Base-by-base conservation (phyloP, 1,140 invertebrate species). In the Periplaneta americana region DNA sequence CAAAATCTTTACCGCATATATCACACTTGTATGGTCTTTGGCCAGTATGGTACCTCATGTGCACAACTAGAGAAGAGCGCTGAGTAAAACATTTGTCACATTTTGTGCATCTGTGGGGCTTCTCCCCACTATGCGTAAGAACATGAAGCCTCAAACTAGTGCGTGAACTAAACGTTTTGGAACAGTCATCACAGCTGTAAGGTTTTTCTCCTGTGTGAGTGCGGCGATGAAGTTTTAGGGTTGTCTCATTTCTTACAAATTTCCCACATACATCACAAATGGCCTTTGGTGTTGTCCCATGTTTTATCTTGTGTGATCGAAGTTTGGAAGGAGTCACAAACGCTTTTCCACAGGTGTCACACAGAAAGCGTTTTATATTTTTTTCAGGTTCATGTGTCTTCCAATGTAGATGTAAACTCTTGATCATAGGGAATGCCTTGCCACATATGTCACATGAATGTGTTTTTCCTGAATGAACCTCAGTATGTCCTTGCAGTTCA, bases 81-180 rank as follows among this genome's bases (percentile, higher is more conserved):
- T 84, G 83, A 17, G 82, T 74, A 80, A 84, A 84, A 32, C 35
- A 18, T 83, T 75, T 84, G 18, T 78, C 80, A 78, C 84, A 85
- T 78, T 86, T 86, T 6, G 83, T 84, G 79, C 85, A 85, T 15
- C 77, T 74, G 86, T 87, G 34, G 0, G 94, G 93, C 80, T 93
- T 92, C 83, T 95, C 93, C 0, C 94, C 94, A 0, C 94, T 91
- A 84, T 94, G 93, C 48, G 90, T 91, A 81, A 92, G 87, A 77
- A 92, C 88, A 83, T 94, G 93, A 0, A 93, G 93, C 31, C 90
- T 90, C 4, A 94, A 84, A 81, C 92, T 92, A 80, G 92, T 92
- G 35, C 90, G 90, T 9, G 92, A 91, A 80, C 91, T 92, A 85
- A 92, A 93, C 2, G 88, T 88, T 84, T 92, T 91, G 76, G 87